A percentile compares a stretch with the other conserved stretches of the same genome.
Evolutionary conservation across 2,888 invertebrate genomes (phyloP).

Genomic region (Esperia sulphurella): DNA sequence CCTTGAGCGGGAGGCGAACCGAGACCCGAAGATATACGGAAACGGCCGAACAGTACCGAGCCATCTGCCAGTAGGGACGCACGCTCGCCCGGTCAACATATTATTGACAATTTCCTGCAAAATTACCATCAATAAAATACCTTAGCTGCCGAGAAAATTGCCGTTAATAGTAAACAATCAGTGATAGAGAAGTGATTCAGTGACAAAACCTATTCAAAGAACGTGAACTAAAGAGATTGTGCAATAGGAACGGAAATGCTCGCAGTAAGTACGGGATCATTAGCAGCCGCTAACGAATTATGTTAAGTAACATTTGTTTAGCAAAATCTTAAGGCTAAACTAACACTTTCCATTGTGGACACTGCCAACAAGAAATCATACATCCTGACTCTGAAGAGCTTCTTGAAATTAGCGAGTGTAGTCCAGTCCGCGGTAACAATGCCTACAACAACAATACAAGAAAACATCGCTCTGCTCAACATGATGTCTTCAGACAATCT

Average conservation of each 20-base stretch:
- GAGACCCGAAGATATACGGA: constrained; percentile 46
- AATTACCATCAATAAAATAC: constrained; percentile 43
- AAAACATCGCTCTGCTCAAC: constrained; percentile 81
- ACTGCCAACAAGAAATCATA: background rate
- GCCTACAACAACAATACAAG: constrained; percentile 62
- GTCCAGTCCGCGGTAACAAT: constrained; percentile 33
- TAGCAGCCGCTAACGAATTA: constrained; percentile 41
- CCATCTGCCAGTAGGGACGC: constrained; percentile 44
- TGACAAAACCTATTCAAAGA: constrained; percentile 32
- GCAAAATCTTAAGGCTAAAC: constrained; percentile 14
- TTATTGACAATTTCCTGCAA: constrained; percentile 69
- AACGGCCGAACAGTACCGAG: constrained; percentile 67
- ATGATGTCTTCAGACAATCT: constrained; percentile 86
- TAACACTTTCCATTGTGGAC: constrained; percentile 1
- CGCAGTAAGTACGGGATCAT: constrained; percentile 38
- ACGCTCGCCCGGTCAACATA: constrained; percentile 53
- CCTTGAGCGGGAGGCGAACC: constrained; percentile 22
- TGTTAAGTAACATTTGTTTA: constrained; percentile 46
- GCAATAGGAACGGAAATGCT: constrained; percentile 38
- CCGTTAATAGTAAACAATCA: constrained; percentile 34
- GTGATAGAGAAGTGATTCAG: constrained; percentile 47
- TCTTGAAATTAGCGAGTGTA: constrained; percentile 6
- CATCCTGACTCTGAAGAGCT: background rate
- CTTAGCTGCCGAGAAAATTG: constrained; percentile 42
- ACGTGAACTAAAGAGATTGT: constrained; percentile 31